Evolutionary conservation across 92 coral and sea anemone species (phyloP), one percentile per base, ranked within the genome.

Genomic region (Actinostola sp.): DNA sequence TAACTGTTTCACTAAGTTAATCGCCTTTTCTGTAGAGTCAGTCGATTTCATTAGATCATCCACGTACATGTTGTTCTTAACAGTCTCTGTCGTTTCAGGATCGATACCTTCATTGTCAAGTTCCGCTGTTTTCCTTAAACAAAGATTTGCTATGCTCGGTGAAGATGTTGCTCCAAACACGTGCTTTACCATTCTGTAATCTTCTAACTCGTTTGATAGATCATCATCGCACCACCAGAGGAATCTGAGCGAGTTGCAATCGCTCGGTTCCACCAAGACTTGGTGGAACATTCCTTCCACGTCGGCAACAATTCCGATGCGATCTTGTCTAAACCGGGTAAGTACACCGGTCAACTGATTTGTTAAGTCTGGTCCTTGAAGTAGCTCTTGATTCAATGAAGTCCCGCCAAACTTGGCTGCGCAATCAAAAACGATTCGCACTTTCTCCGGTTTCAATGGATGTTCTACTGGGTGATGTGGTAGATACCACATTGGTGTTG

Each of bases 221-320:
- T 80, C 79, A n/a, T 60, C 83, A 45, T 75, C 52, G 7, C 76
- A 64, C 91, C 83, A 85, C 84, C 92, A 80, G 16, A 79, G 21
- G 50, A 84, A 84, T 46, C 85, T 31, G 26, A 79, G 44, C 15
- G 73, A 81, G 32, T 79, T 71, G 25, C 82, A 43, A 54, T 86
- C 84, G 13, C 49, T 71, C 2, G 84, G 92, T 2, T 76, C 88
- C 41, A 86, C 86, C 26, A 42, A 53, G n/a, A 81, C 91, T 43
- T 81, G 87, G 35, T 74, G 70, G 52, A 85, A 86, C 82, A 82
- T 72, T 29, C 60, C 82, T 62, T 86, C 91, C 0, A 81, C 61
- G 49, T 75, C 81, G 3, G 80, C 91, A 3, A 75, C 66, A 7
- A 76, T 13, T 5, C 63, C 91, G 15, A 75, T 50, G 23, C 33